A percentile compares a stretch with the other conserved stretches of the same genome.
These are phyloP conservation scores for Odontesthes bonariensis DNA, from an alignment of 2,113 vertebrate species.

Conservation along the genomic window DNA sequence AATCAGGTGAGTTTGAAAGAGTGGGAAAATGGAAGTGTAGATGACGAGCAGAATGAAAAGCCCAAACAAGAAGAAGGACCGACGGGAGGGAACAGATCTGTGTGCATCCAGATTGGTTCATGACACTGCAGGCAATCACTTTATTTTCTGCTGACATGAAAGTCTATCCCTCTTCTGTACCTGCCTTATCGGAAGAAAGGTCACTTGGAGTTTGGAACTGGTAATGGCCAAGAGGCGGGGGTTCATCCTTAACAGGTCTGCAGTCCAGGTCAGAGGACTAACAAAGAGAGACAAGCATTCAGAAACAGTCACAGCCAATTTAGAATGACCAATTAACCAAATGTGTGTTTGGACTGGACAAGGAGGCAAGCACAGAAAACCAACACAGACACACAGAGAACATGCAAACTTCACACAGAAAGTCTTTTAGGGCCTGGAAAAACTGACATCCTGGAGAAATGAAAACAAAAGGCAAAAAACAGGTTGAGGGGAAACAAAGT, in stretches of 20 bases:
- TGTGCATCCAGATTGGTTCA: neutral
- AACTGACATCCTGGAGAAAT: neutral
- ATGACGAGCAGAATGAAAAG: neutral
- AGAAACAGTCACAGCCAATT: neutral
- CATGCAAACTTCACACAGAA: neutral
- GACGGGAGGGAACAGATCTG: no score
- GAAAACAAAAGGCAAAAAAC: constrained; percentile 5
- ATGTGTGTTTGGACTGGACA: neutral
- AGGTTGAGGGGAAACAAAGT: constrained; percentile 10
- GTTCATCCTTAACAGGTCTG: neutral
- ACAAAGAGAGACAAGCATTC: neutral
- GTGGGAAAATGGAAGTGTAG: neutral
- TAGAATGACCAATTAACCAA: neutral
- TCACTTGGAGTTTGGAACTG: neutral
- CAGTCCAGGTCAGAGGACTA: neutral
- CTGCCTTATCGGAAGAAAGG: neutral
- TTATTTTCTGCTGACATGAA: no score
- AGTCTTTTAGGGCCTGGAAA: neutral
- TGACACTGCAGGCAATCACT: neutral
- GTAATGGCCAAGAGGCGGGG: neutral
- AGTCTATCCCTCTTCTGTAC: no score
- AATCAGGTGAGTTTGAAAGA: neutral
- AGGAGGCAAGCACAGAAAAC: neutral
- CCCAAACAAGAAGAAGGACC: no score
- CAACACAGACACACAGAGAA: neutral